Base-by-base conservation (phyloP, 1,140 invertebrate genomes). In the Drosophila orena region DNA sequence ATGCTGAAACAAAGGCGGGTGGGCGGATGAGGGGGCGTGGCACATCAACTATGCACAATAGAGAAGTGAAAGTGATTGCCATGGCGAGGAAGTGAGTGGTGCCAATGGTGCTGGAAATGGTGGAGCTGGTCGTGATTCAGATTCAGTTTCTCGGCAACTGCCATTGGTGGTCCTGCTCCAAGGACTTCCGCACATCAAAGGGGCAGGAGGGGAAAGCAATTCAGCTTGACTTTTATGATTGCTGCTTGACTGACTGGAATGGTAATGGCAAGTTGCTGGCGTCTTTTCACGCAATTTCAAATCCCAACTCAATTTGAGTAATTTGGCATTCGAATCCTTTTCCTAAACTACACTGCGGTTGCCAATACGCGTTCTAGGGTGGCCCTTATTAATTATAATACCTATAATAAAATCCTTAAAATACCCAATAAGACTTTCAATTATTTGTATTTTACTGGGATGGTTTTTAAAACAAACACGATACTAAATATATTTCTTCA, bases 241-340 rank as follows among this genome's bases (percentile, higher is more conserved):
- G 83, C 83, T 59, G 64, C 74, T 70, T 75, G 61, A 59, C 69
- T 72, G 56, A 27, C 54, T 55, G 54, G 38, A 60, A 77, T 77
- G 73, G 73, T 77, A 77, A 57, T 66, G 58, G 73, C 61, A 76
- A 71, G 58, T 79, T 74, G 58, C 60, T 66, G 69, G 60, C 80
- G 75, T 79, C 72, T 89, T 83, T 88, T 88, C 79, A 83, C 83
- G 80, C 83, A 89, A 89, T 89, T 89, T 89, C 76, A 89, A 88
- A 88, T 88, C 83, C 83, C 83, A 88, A 88, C 83, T 88, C 83
- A 89, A 88, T 88, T 88, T 88, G 83, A 89, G 83, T 89, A 88
- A 88, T 88, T 88, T 89, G 83, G 76, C 76, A 83, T 61, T 64
- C 43, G 83, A 88, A 88, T 88, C 83, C 83, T 88, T 88, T 88